Percentiles rank a stretch among this genome's conserved stretches.
Conservation (phyloP, 1,140 invertebrate genomes). For the Sycophila sp. region DNA sequence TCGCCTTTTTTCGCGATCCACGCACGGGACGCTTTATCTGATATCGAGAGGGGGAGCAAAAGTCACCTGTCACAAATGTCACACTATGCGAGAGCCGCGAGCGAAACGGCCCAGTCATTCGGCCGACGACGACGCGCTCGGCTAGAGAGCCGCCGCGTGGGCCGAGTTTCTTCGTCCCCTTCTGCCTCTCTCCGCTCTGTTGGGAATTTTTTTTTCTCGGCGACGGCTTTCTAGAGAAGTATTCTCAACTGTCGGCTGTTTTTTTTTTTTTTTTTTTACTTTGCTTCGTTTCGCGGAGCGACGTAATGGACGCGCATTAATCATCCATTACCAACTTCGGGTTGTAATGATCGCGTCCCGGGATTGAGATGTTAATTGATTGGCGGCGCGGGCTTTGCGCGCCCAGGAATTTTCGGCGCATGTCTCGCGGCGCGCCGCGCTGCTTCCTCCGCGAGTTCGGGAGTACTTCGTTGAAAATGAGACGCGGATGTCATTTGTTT, state of each 20-base stretch:
- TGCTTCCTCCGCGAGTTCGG: too few species aligned
- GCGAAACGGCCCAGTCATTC: conserved; percentile 28
- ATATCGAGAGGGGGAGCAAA: conserved; percentile 29
- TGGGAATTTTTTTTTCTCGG: conserved; percentile 9
- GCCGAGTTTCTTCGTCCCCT: background rate
- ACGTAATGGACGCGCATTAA: conserved; percentile 19
- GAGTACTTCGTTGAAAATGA: too few species aligned
- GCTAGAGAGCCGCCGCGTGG: background rate
- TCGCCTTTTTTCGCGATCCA: conserved; percentile 1
- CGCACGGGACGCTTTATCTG: conserved; percentile 6
- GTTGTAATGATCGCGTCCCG: background rate
- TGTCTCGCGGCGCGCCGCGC: too few species aligned
- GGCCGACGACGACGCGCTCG: background rate
- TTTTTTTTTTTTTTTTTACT: background rate
- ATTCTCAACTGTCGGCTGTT: background rate
- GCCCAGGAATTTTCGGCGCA: too few species aligned
- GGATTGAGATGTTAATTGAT: conserved; percentile 25
- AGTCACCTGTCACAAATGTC: conserved; percentile 39
- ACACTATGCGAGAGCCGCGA: background rate
- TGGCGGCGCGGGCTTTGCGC: too few species aligned
- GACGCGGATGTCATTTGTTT: too few species aligned
- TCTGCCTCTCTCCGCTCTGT: conserved; percentile 1
- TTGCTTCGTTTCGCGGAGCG: background rate
- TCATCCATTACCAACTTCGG: conserved; percentile 6
- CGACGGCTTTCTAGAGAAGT: background rate